Percentiles rank a stretch among this genome's conserved stretches.
These are phyloP conservation scores for Gasteruption jaculator DNA, from an alignment of 2,888 invertebrate genomes.

Conservation along the genomic window DNA sequence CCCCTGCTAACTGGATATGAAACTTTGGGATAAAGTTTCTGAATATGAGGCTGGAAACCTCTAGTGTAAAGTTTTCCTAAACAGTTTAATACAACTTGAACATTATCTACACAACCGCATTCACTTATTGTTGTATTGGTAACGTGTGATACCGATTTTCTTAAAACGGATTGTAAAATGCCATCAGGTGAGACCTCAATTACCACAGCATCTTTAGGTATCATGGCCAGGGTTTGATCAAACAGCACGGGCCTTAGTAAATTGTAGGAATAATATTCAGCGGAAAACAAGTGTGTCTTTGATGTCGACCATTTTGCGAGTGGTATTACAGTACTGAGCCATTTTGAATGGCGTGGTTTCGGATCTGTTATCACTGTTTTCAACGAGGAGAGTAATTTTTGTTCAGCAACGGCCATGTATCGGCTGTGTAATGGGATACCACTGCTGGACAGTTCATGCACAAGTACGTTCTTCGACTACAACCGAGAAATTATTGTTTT, in stretches of 20 bases:
- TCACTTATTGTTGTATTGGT: conserved; percentile 74
- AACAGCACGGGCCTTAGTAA: conserved; percentile 66
- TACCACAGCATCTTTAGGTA: conserved; percentile 76
- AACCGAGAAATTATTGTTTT: too few relatives aligned
- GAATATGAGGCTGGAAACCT: conserved; percentile 71
- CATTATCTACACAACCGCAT: conserved; percentile 63
- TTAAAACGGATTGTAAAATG: conserved; percentile 80
- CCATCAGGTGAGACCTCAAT: conserved; percentile 91
- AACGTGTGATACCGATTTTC: conserved; percentile 68
- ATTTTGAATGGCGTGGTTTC: conserved; percentile 66
- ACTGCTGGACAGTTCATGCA: conserved; percentile 77
- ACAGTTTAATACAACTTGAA: conserved; percentile 59
- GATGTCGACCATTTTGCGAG: conserved; percentile 66
- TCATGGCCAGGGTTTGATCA: conserved; percentile 75
- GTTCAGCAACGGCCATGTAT: conserved; percentile 72
- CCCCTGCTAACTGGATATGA: conserved; percentile 80
- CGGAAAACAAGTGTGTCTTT: conserved; percentile 65
- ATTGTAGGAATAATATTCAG: conserved; percentile 88
- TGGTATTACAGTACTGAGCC: conserved; percentile 84
- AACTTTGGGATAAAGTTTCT: conserved; percentile 72
- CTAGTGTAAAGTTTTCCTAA: conserved; percentile 70
- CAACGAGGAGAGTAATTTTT: conserved; percentile 62
- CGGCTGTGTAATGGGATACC: conserved; percentile 88
- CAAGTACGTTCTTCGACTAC: conserved; percentile 70
- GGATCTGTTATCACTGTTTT: conserved; percentile 63